A percentile compares a stretch with the other conserved stretches of the same genome.
Conservation (phyloP, 1,140 invertebrate genomes). For the Drosophila seguyi region DNA sequence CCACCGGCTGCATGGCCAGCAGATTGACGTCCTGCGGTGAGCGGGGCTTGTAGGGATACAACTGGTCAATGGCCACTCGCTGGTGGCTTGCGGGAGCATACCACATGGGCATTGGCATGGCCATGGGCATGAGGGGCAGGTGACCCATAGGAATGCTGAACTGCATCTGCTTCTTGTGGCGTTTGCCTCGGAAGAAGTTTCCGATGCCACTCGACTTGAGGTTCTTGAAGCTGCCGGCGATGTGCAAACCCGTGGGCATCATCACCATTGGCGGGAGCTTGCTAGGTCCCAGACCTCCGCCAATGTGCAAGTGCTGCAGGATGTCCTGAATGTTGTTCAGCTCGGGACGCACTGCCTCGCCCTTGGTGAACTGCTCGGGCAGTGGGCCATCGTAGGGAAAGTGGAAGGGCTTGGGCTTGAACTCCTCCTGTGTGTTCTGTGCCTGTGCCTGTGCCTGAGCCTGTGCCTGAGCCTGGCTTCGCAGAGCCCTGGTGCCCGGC, state of each 20-base stretch:
- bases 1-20: constrained; percentile 67
- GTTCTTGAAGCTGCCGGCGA: constrained; percentile 77
- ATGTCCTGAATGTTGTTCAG: constrained; percentile 81
- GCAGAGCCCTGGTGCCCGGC: constrained; percentile 45
- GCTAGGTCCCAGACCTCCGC: constrained; percentile 39
- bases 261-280: constrained; percentile 74
- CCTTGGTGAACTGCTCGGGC: constrained; percentile 79
- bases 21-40: constrained; percentile 77
- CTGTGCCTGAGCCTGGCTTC: constrained; percentile 17
- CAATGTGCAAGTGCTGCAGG: constrained; percentile 70
- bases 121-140: constrained; percentile 54
- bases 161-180: constrained; percentile 79
- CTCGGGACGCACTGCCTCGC: constrained; percentile 29
- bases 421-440: constrained; percentile 42
- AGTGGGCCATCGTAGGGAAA: constrained; percentile 77
- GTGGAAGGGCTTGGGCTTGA: constrained; percentile 77
- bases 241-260: constrained; percentile 81
- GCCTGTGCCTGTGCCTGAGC: no score
- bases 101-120: constrained; percentile 52
- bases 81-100: constrained; percentile 48
- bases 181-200: constrained; percentile 77
- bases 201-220: constrained; percentile 77
- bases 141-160: constrained; percentile 60
- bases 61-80: constrained; percentile 76
- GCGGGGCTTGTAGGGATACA: constrained; percentile 78